Base-by-base conservation (phyloP, 2,113 vertebrate species). In the Neolamprologus falcicula region DNA sequence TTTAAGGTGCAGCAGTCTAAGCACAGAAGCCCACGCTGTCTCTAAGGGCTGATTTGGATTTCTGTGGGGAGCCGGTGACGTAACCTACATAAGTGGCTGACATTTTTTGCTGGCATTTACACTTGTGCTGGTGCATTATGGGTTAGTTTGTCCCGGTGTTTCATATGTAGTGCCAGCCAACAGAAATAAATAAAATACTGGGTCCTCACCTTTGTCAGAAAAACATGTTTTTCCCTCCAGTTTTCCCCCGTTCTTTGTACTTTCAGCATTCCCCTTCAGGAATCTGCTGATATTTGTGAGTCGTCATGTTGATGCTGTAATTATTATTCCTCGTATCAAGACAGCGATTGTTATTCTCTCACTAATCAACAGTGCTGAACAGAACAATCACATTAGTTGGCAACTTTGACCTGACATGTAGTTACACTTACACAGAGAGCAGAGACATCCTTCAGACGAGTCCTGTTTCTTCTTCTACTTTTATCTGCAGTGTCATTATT, bases 231-330 rank as follows among this genome's bases (percentile, higher is more conserved):
- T 13, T 12, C 59, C 28, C 28, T 61, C 16, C 0, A 61, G 28
- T 61, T 61, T 63, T 19, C 1, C 10, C 19, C 33, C 33, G 0
- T 37, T 66, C 1, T 37, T 66, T 3, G 1, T 66, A 7, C 0
- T 66, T 5, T 66, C 33, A 37, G 61, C 61, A 37, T 37, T 66
- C 19, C 21, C 33, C 61, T 13, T 3, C 33, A 66, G 61, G 61
- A 37, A 37, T 37, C 19, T 66, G 61, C 61, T 37, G 19, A 7
- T 66, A 8, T 37, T 66, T 37, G 3, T 37, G 19, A 66, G 33
- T 37, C 2, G 0, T 37, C 0, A 37, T 21, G 0, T 7, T 66
- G 6, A 37, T 66, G 61, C 0, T 66, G 19, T 66, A 66, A 37
- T 66, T 37, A 37, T 35, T 66, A 37, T 66, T 35, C 17, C 31